Base-by-base conservation (phyloP, 2,797 vertebrate genomes). In the Glossophaga mutica region DNA sequence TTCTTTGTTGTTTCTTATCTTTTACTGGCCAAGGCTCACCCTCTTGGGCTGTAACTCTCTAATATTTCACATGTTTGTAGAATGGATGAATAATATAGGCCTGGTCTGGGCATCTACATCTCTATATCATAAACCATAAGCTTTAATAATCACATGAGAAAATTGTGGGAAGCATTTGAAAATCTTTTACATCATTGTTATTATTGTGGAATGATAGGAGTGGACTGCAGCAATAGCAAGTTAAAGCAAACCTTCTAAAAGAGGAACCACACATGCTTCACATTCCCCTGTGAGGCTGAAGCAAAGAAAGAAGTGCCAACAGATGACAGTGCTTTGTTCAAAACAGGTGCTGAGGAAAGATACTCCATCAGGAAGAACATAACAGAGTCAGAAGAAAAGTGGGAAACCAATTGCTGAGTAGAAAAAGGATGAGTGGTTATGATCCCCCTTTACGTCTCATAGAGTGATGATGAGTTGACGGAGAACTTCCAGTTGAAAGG, bases 261-360 rank as follows among this genome's bases (percentile, higher is more conserved):
- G 70, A 71, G 70, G 46, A 81, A 22, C 42, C 50, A 9, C 46
- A 77, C 1, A 1, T 37, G 44, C 19, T 34, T 79, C 26, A 29
- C 55, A 70, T 57, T 95, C 83, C 78, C 46, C 44, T 29, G 57
- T 21, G 83, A 89, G 29, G 44, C 24, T 39, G 62, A 94, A 87
- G 44, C 70, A 77, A 65, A 92, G 65, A 37, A 32, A 59, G 46
- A 92, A 34, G 39, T 44, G 39, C 77, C 70, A 67, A 29, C 74
- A 91, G 78, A 71, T 59, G 79, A 92, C 19, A 67, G 12, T 16
- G 46, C 50, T 90, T 79, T 85, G 44, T 73, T 94, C 34, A 78
- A 89, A 91, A 70, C 76, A 95, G 65, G 88, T 87, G 90, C 50
- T 50, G 42, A 94, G 82, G 59, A 87, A 50, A 39, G 12, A 21